phyloP scores from a whole-genome alignment of 2,888 invertebrate genomes.

The Tetranychus truncatus region DNA sequence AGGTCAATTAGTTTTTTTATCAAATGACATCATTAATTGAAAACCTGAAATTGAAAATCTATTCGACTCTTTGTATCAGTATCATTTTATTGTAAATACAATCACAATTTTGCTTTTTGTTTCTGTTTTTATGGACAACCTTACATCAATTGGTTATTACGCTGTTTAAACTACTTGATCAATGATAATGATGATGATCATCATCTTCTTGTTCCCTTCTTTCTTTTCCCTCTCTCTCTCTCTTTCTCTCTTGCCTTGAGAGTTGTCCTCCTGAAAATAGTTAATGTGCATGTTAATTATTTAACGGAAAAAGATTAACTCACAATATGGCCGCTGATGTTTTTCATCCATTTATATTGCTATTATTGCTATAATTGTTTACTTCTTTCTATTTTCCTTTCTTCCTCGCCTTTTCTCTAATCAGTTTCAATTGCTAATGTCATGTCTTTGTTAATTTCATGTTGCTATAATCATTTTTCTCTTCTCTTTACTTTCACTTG shows the following conservation, averaged over 20 bases:
- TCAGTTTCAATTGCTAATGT: no score
- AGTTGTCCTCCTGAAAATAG: background rate
- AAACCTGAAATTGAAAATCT: background rate
- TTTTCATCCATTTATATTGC: background rate
- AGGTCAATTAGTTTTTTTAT: background rate
- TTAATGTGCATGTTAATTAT: background rate
- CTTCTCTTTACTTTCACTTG: background rate
- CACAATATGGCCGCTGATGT: background rate
- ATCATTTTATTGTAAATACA: no score
- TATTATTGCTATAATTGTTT: background rate
- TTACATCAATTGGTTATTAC: no score
- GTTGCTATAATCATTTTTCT: background rate
- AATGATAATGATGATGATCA: no score
- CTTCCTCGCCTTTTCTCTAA: no score
- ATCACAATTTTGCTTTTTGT: no score
- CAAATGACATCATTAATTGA: background rate
- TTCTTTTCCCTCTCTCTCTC: slow-evolving; percentile 9
- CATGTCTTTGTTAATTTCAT: no score
- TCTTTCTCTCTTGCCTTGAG: background rate
- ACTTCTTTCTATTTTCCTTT: no score
- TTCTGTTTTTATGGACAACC: no score
- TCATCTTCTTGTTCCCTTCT: background rate
- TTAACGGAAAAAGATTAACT: slow-evolving; percentile 1
- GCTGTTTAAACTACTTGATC: no score
- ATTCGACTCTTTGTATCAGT: background rate